Evolutionary conservation across 2,888 invertebrate species (phyloP).

Genomic region (Ferdinandea cuprea): DNA sequence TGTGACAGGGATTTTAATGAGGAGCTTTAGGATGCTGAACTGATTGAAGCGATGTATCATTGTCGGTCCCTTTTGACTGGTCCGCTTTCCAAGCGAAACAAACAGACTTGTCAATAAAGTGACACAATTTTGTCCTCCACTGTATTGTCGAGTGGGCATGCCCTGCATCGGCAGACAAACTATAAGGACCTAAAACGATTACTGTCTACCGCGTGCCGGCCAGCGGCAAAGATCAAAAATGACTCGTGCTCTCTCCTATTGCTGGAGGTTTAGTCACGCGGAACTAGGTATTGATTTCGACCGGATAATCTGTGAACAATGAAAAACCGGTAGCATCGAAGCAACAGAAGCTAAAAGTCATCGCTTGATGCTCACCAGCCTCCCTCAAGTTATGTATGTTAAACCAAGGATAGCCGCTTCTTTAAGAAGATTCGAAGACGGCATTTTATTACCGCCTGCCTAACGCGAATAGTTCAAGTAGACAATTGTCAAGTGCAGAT

Average conservation of each 20-base stretch:
- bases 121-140: conserved; percentile 67
- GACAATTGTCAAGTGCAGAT: conserved; percentile 72
- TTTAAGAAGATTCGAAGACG: conserved; percentile 25
- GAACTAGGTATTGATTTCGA: conserved; percentile 67
- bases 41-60: conserved; percentile 19
- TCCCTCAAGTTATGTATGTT: conserved; percentile 62
- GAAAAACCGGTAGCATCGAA: conserved; percentile 62
- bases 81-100: conserved; percentile 12
- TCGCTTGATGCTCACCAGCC: conserved; percentile 57
- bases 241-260: not conserved
- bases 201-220: not conserved
- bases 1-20: conserved; percentile 59
- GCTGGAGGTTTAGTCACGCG: conserved; percentile 62
- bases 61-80: conserved; percentile 59
- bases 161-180: conserved; percentile 13
- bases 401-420: conserved; percentile 11
- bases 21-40: conserved; percentile 11
- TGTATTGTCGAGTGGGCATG: conserved; percentile 30
- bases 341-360: conserved; percentile 17
- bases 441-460: conserved; percentile 65
- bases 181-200: conserved; percentile 16
- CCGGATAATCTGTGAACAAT: conserved; percentile 67
- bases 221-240: conserved; percentile 60
- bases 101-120: conserved; percentile 62
- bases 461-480: conserved; percentile 69